These are phyloP conservation scores for Caenorhabditis brenneri DNA, from an alignment of 1,140 invertebrate species.

Conservation along the genomic window DNA sequence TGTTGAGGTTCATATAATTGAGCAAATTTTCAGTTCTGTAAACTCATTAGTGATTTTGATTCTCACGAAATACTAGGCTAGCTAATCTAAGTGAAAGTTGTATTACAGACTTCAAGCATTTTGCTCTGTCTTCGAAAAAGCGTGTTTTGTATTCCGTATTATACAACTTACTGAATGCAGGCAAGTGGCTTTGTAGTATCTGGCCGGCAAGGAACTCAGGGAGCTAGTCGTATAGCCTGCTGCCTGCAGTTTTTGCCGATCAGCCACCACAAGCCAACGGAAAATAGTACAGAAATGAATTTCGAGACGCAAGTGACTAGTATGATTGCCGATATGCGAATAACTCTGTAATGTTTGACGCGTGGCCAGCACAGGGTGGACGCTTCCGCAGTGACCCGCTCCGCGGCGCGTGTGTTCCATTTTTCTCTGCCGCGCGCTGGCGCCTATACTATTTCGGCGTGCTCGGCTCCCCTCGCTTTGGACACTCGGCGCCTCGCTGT, in stretches of 20 bases:
- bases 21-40: too few species aligned
- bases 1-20: too few species aligned
- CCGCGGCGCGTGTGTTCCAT: neutral
- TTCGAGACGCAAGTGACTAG: neutral
- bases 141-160: too few species aligned
- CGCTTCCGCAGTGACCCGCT: neutral
- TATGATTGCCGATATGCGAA: neutral
- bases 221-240: neutral
- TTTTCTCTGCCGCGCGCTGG: neutral
- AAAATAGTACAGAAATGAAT: neutral
- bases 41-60: too few species aligned
- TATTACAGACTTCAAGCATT: too few species aligned
- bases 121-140: too few species aligned
- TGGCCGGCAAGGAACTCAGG: neutral
- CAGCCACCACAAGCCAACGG: neutral
- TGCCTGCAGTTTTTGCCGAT: neutral
- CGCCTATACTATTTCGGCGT: neutral
- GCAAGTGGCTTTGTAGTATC: neutral
- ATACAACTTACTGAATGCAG: neutral
- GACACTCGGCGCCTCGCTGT: conserved; percentile 7
- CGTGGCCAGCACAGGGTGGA: neutral
- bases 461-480: conserved; percentile 2
- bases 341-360: neutral
- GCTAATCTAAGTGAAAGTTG: too few species aligned
- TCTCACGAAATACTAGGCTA: too few species aligned